These are phyloP conservation scores for Phyllotis vaccarum DNA, from an alignment of 2,797 vertebrate genomes.

Conservation along the genomic window DNA sequence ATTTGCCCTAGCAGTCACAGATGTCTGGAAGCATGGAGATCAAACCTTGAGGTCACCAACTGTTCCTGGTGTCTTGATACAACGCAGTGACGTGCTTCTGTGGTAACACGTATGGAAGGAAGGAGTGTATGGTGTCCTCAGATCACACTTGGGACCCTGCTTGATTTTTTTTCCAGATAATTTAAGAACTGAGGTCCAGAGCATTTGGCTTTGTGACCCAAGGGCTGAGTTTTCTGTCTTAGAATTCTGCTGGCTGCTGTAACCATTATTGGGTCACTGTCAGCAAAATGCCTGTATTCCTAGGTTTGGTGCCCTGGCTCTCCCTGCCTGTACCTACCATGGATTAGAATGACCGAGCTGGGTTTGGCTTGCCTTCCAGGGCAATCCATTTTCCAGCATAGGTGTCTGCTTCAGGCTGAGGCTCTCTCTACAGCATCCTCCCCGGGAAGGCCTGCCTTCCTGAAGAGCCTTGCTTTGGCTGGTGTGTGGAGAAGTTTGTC, in stretches of 20 bases:
- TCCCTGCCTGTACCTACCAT: accelerated
- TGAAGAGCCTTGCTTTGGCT: neutral
- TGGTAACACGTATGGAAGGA: neutral
- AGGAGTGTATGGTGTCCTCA: neutral
- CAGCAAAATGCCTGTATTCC: neutral
- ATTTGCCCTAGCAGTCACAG: neutral
- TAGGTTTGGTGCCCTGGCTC: too few relatives aligned
- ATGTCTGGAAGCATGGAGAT: neutral
- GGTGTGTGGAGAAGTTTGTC: neutral
- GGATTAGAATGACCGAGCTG: neutral
- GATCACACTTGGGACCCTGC: neutral
- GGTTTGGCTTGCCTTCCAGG: neutral
- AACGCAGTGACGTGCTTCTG: neutral
- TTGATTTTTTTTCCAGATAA: neutral
- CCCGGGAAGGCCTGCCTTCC: accelerated
- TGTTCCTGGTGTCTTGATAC: neutral
- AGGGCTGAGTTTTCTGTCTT: neutral
- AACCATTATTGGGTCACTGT: neutral
- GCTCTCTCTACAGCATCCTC: too few relatives aligned
- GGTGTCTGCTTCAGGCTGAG: neutral
- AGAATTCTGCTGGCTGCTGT: neutral
- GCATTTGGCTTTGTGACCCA: neutral
- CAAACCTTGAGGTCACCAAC: neutral
- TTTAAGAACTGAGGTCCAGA: neutral
- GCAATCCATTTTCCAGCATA: neutral